Base-by-base conservation (phyloP, 2,113 vertebrate species). In the Microcebus lehilahytsara region DNA sequence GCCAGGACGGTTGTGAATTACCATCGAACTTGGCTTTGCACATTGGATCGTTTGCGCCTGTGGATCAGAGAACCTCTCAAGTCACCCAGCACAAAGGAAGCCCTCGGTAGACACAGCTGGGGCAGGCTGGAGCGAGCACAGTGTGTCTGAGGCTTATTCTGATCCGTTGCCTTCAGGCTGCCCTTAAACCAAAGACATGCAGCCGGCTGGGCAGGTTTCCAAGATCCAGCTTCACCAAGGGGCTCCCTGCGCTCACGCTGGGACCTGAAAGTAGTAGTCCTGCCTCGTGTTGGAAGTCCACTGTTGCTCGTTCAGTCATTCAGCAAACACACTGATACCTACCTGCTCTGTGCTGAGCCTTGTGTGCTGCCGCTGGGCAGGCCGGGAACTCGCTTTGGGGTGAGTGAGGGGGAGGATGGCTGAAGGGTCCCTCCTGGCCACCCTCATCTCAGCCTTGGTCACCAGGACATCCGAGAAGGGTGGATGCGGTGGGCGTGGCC, bases 101-200 rank as follows among this genome's bases (percentile, higher is more conserved):
- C 51, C 84, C 74, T 49, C 51, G 2, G 8, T 10, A 62, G 16
- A 78, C 46, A 22, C 5, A 6, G 42, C 23, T 46, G 42, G 56
- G 74, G 64, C 77, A 20, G n/a, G 3, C 46, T n/a, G 27, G 51
- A 81, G 60, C 51, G 37, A 25, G 2, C 14, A 13, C 56, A 74
- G 16, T 1, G 4, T 34, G 32, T 6, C 9, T 58, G 49, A 83
- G 81, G 25, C 81, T 64, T 46, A 5, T 74, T 69, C 49, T 91
- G 42, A 58, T 40, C 27, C 27, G 6, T 30, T 56, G n/a, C 37
- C 71, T 80, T 85, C 25, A 6, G 64, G 56, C 42, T 42, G n/a
- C 30, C 17, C 67, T 32, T 30, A 92, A 89, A 85, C 74, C 95
- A 92, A 95, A 90, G 91, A 90, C 64, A 69, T 27, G 19, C 17